Evolutionary conservation across 1,140 invertebrate genomes (phyloP).

Genomic region (Neoseiulus cucumeris): DNA sequence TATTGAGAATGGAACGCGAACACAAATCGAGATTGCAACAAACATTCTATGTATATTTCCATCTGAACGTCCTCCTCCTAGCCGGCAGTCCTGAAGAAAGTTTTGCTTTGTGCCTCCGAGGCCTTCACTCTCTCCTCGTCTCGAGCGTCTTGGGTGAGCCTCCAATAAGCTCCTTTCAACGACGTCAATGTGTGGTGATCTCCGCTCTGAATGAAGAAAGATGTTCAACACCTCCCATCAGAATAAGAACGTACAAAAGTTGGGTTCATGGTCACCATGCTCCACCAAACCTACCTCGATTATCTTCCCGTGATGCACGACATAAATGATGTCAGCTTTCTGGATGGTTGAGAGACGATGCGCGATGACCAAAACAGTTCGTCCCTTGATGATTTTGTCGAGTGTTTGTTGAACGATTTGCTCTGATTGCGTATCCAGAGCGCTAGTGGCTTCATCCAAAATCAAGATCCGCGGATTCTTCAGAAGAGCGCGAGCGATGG

Average conservation of each 20-base stretch:
- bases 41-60: too few species aligned
- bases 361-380: constrained; percentile 69
- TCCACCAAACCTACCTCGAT: constrained; percentile 41
- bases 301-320: constrained; percentile 53
- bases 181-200: background rate
- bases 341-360: constrained; percentile 67
- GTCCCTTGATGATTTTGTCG: constrained; percentile 29
- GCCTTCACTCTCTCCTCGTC: background rate
- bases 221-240: background rate
- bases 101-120: background rate
- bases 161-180: background rate
- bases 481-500: constrained; percentile 64
- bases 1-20: too few species aligned
- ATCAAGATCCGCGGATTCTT: constrained; percentile 46
- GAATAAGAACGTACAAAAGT: background rate
- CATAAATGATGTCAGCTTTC: constrained; percentile 68
- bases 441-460: constrained; percentile 24
- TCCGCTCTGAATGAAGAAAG: background rate
- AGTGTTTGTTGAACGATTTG: constrained; percentile 15
- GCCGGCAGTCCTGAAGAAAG: background rate
- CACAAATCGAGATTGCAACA: too few species aligned
- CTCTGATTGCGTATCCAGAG: constrained; percentile 23
- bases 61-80: too few species aligned
- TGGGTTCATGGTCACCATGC: background rate
- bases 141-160: background rate